Base-by-base conservation (phyloP, 1,140 invertebrate species). In the Coenobita brevimanus region DNA sequence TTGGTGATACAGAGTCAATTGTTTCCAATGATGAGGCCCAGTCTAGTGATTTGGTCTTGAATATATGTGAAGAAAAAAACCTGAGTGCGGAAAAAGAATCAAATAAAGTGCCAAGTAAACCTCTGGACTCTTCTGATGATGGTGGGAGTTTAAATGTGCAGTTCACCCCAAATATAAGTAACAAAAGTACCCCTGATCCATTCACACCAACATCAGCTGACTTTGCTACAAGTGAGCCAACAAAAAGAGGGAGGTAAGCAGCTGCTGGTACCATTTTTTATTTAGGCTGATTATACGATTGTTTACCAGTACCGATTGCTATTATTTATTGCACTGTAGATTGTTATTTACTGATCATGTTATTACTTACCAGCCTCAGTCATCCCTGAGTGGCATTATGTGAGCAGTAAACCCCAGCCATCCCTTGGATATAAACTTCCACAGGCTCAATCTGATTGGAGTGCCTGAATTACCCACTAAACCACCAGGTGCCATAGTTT, bases 61-160 rank as follows among this genome's bases (percentile, higher is more conserved):
- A 75, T 79, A 90, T 90, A 69, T 90, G 89, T 82, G 86, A 90
- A 64, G 89, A 90, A 67, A 90, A 88, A 64, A 90, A 90, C 57
- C 82, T 90, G 10, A 89, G 86, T 78, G 89, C 64, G 27, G 87
- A 89, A 57, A 80, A 83, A 75, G 86, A 89, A 64, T 78, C 82
- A 76, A 83, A 80, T 43, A 80, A 82, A 80, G 81, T 87, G 71
- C 81, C 84, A 82, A 82, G 67, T 82, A 88, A 88, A 78, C 89
- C 89, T 71, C 46, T 88, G 75, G 89, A 90, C 41, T 80, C 87
- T 15, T 84, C 84, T 50, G 85, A 90, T 54, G 84, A 90, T 41
- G 69, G 80, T 71, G 80, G 82, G 24, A 87, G 78, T 43, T 57
- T 90, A 73, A 88, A 88, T 67, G 84, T 88, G 33, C 87, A 88